Conservation (phyloP, 92 coral and sea anemone species). For the Zoanthus gigantus region DNA sequence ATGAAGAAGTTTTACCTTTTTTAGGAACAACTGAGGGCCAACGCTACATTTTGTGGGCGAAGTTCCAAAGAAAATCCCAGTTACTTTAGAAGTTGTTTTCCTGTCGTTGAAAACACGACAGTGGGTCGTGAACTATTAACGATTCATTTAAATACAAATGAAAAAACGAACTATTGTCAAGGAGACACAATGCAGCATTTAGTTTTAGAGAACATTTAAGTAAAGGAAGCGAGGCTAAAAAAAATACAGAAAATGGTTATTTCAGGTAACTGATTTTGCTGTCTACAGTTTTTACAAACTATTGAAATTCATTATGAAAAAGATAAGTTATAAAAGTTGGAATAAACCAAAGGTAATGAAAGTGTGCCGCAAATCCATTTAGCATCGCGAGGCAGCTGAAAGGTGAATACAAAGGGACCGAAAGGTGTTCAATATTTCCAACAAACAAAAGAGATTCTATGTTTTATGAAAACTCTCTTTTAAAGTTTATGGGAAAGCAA, state of each 20-base stretch:
- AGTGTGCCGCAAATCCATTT: not conserved
- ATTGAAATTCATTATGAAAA: not conserved
- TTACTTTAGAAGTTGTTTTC: not conserved
- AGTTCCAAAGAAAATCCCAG: not conserved
- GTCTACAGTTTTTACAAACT: not conserved
- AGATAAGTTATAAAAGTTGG: not conserved
- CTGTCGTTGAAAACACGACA: not conserved
- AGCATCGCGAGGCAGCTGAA: conserved; percentile 16
- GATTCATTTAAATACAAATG: conserved; percentile 5
- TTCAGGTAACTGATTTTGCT: not conserved
- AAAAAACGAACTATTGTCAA: conserved; percentile 17
- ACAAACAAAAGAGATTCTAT: conserved; percentile 4
- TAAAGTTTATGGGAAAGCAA: conserved; percentile 14
- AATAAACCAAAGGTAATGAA: not conserved
- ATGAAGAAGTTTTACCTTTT: conserved; percentile 1
- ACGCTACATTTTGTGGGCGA: conserved; percentile 2
- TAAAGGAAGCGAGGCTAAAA: not conserved
- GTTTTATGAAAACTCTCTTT: not conserved
- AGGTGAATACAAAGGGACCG: conserved; percentile 9
- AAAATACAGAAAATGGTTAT: not conserved
- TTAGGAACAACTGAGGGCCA: too few species aligned
- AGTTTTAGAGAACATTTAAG: not conserved
- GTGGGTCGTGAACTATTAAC: conserved; percentile 12
- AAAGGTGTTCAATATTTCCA: conserved; percentile 13
- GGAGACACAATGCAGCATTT: conserved; percentile 3